Percentiles rank a stretch among this genome's conserved stretches.
These are phyloP conservation scores for Fopius arisanus DNA, from an alignment of 1,140 invertebrate genomes.

Conservation along the genomic window DNA sequence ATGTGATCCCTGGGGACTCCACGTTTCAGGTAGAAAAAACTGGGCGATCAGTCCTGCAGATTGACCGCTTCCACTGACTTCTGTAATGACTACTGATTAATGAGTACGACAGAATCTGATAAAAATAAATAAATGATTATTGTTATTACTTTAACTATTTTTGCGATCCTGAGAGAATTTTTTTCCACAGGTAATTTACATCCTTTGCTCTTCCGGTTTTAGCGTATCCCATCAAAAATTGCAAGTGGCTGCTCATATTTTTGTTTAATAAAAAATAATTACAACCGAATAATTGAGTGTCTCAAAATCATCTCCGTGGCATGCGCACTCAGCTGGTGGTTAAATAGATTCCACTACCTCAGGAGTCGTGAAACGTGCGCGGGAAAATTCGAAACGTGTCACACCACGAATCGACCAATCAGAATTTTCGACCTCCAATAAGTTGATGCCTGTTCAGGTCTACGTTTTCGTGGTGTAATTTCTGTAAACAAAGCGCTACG, in stretches of 20 bases:
- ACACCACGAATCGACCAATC: neutral
- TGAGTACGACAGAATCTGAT: neutral
- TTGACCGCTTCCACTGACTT: too few species aligned
- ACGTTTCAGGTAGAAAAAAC: too few species aligned
- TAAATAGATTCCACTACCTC: neutral
- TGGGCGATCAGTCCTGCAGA: too few species aligned
- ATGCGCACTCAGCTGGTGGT: neutral
- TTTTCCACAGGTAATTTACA: neutral
- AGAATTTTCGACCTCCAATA: neutral
- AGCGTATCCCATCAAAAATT: neutral
- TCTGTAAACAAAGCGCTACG: neutral
- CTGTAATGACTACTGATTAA: too few species aligned
- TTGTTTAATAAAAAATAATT: neutral
- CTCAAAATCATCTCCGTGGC: neutral
- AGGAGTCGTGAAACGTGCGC: neutral
- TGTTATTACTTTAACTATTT: neutral
- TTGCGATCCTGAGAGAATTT: neutral
- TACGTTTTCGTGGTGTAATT: neutral
- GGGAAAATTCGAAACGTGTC: neutral
- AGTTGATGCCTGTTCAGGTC: neutral
- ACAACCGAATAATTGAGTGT: neutral
- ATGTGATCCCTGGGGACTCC: too few species aligned
- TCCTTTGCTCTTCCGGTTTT: neutral
- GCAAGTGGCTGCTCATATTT: neutral
- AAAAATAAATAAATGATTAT: neutral